Evolutionary conservation across 2,888 invertebrate genomes (phyloP).

Genomic region (Pammene fasciana): DNA sequence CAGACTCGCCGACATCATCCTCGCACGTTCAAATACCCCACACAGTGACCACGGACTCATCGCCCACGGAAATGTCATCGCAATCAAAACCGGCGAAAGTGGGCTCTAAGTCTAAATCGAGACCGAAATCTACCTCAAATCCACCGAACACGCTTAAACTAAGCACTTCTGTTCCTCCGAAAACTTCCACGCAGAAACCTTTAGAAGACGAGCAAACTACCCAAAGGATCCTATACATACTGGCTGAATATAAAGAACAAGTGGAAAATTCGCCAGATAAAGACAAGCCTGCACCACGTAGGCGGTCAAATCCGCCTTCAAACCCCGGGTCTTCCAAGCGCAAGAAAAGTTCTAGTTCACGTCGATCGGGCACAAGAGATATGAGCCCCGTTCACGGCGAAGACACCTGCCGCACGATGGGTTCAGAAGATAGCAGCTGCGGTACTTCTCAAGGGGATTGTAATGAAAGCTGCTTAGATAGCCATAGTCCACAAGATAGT

Average conservation of each 20-base stretch:
- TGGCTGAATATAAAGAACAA: conserved; percentile 91
- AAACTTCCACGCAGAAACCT: conserved; percentile 85
- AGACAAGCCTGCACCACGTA: conserved; percentile 90
- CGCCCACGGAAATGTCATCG: conserved; percentile 54
- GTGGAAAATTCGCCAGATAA: conserved; percentile 91
- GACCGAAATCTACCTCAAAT: conserved; percentile 83
- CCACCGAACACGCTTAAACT: conserved; percentile 85
- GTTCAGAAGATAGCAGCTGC: conserved; percentile 90
- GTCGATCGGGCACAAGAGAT: conserved; percentile 81
- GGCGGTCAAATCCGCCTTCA: conserved; percentile 88
- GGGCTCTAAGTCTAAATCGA: conserved; percentile 75
- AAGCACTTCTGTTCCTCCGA: conserved; percentile 83
- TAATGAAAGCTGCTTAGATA: conserved; percentile 78
- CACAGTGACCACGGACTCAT: conserved; percentile 63
- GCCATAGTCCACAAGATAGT: conserved; percentile 83
- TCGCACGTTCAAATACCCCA: conserved; percentile 63
- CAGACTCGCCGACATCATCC: conserved; percentile 69
- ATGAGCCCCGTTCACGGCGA: conserved; percentile 85
- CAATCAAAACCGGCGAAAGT: conserved; percentile 64
- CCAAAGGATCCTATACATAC: conserved; percentile 89
- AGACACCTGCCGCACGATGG: conserved; percentile 87
- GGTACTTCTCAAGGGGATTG: conserved; percentile 85
- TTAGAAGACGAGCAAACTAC: conserved; percentile 92
- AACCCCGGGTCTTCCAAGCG: conserved; percentile 88
- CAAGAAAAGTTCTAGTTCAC: conserved; percentile 86